phyloP scores from a whole-genome alignment of 2,888 invertebrate genomes.

The Smittia sp. region DNA sequence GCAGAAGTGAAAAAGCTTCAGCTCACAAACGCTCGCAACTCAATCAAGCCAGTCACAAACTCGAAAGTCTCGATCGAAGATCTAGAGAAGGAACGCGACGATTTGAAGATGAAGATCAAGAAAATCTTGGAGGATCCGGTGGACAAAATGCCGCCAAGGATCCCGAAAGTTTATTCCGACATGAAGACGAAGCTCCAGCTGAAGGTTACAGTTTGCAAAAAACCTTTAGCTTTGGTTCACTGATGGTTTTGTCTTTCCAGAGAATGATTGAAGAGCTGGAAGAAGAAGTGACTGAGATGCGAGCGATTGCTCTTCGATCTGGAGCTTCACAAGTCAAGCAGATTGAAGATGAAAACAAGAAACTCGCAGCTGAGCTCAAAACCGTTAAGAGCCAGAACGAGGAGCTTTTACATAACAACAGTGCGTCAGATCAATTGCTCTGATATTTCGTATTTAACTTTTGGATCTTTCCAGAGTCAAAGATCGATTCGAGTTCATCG shows the following conservation, averaged over 20 bases:
- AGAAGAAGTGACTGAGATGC: conserved; percentile 69
- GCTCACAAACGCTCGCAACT: conserved; percentile 56
- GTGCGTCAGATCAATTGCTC: conserved; percentile 45
- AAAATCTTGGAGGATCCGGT: conserved; percentile 64
- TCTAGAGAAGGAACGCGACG: conserved; percentile 64
- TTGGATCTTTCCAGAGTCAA: conserved; percentile 44
- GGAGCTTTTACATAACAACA: conserved; percentile 55
- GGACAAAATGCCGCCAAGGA: conserved; percentile 65
- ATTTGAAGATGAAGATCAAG: conserved; percentile 64
- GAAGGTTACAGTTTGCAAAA: conserved; percentile 51
- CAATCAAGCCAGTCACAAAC: conserved; percentile 46
- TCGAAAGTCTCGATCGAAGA: conserved; percentile 54
- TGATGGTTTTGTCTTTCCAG: conserved; percentile 42
- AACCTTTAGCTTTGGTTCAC: background rate
- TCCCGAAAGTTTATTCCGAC: conserved; percentile 72
- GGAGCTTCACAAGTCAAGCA: conserved; percentile 55
- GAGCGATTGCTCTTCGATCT: conserved; percentile 52
- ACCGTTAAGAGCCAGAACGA: conserved; percentile 64
- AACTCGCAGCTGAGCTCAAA: conserved; percentile 64
- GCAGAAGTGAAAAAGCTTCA: conserved; percentile 72
- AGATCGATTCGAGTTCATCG: conserved; percentile 44
- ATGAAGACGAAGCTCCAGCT: conserved; percentile 69
- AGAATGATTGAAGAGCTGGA: conserved; percentile 85
- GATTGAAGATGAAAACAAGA: conserved; percentile 64
- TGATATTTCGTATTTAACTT: background rate